Evolutionary conservation across 1,140 invertebrate genomes (phyloP).

Genomic region (Apis dorsata): DNA sequence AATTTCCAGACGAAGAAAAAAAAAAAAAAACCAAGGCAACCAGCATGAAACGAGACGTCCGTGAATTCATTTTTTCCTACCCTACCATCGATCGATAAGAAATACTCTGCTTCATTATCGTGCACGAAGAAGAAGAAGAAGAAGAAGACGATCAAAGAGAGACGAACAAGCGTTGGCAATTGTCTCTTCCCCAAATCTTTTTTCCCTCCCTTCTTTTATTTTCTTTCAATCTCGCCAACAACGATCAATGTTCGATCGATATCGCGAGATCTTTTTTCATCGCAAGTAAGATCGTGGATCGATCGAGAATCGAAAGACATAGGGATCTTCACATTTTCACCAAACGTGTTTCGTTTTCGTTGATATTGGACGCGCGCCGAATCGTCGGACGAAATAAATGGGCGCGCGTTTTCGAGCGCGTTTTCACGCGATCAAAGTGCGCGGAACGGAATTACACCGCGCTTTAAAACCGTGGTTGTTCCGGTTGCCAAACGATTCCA

Average conservation of each 20-base stretch:
- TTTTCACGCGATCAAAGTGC: background rate
- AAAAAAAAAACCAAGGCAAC: constrained; percentile 2
- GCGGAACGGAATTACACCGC: constrained; percentile 11
- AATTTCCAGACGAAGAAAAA: constrained; percentile 35
- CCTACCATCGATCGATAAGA: constrained; percentile 12
- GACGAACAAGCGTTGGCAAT: too few species aligned
- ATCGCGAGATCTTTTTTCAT: background rate
- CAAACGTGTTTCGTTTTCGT: background rate
- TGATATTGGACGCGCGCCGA: background rate
- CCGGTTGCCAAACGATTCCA: background rate
- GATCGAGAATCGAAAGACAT: too few species aligned
- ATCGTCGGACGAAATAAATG: background rate
- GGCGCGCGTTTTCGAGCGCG: too few species aligned
- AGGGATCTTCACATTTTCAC: background rate
- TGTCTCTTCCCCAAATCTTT: background rate
- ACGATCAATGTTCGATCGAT: background rate
- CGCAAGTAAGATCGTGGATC: too few species aligned
- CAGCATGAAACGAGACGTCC: constrained; percentile 45
- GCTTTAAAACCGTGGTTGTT: background rate
- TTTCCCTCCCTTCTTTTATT: background rate
- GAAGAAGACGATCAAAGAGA: too few species aligned
- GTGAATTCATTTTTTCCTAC: constrained; percentile 43
- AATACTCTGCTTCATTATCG: constrained; percentile 20
- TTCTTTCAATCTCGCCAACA: background rate
- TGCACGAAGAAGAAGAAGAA: background rate